Evolutionary conservation across 2,797 vertebrate species (phyloP).

Genomic region (Malacoctenus gilli): DNA sequence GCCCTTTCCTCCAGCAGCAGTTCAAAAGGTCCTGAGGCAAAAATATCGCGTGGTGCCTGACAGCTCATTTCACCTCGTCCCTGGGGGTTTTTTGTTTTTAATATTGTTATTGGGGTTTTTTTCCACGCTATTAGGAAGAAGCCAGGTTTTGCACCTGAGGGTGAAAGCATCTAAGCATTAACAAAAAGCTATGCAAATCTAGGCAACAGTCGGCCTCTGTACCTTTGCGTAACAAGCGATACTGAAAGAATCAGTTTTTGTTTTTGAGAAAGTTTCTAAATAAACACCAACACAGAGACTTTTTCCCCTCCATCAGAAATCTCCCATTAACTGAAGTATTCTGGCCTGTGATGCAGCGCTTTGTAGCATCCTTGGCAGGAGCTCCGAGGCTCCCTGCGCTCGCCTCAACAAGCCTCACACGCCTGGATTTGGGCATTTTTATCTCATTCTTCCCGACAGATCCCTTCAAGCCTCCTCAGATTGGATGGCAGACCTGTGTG

Average conservation of each 20-base stretch:
- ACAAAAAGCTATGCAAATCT: no score
- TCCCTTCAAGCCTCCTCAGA: neutral
- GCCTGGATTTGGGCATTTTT: neutral
- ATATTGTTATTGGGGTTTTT: no score
- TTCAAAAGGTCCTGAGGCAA: slow-evolving; percentile 3
- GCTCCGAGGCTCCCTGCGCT: neutral
- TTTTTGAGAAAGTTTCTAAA: no score
- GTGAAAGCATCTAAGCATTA: no score
- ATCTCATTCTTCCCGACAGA: no score
- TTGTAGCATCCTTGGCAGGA: neutral
- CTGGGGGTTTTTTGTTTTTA: neutral
- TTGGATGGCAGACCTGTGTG: neutral
- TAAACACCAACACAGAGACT: no score
- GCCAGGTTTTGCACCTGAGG: no score
- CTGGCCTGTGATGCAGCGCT: neutral
- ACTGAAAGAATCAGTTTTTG: no score
- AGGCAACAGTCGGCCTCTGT: no score
- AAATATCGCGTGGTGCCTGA: neutral
- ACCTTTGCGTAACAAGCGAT: no score
- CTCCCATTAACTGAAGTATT: neutral
- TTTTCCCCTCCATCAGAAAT: neutral
- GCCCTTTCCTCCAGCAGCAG: slow-evolving; percentile 1
- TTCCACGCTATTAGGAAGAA: no score
- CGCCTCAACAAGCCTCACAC: neutral
- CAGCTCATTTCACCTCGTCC: neutral